phyloP scores from a whole-genome alignment of 2,888 invertebrate genomes.

The Pachymerium ferrugineum region DNA sequence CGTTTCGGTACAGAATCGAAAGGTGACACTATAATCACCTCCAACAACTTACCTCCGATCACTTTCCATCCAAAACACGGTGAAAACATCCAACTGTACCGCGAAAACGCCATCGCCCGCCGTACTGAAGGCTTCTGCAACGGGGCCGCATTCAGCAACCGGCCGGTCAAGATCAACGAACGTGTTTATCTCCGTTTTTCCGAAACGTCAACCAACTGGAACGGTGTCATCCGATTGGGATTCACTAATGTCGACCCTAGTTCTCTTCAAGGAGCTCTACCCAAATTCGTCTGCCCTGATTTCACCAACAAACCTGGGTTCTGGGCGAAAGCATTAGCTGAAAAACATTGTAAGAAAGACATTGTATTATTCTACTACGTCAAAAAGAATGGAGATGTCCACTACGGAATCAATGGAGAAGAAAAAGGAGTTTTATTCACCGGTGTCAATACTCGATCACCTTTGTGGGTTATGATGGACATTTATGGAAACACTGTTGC shows the following conservation, averaged over 20 bases:
- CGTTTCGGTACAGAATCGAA: not conserved
- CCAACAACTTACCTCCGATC: conserved; percentile 53
- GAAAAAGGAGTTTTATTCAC: conserved; percentile 81
- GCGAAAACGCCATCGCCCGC: conserved; percentile 76
- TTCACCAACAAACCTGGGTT: conserved; percentile 93
- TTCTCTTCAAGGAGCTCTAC: conserved; percentile 58
- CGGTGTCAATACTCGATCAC: conserved; percentile 75
- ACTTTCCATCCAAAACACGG: conserved; percentile 80
- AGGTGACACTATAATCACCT: not conserved
- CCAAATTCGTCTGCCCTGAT: conserved; percentile 98
- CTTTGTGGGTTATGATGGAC: conserved; percentile 90
- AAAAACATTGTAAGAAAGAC: conserved; percentile 69
- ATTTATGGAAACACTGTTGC: conserved; percentile 96
- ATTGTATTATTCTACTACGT: conserved; percentile 87
- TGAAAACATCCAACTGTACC: conserved; percentile 80
- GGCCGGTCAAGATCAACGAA: conserved; percentile 87
- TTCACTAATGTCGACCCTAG: conserved; percentile 91
- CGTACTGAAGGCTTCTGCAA: conserved; percentile 96
- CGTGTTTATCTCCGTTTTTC: conserved; percentile 83
- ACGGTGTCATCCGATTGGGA: conserved; percentile 95
- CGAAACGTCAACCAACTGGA: conserved; percentile 95
- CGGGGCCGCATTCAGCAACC: conserved; percentile 63
- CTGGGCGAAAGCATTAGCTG: conserved; percentile 96
- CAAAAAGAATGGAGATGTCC: conserved; percentile 84
- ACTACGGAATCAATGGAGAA: conserved; percentile 91